These are phyloP conservation scores for Sylvilagus floridanus DNA, from an alignment of 2,797 vertebrate species.

Conservation along the genomic window DNA sequence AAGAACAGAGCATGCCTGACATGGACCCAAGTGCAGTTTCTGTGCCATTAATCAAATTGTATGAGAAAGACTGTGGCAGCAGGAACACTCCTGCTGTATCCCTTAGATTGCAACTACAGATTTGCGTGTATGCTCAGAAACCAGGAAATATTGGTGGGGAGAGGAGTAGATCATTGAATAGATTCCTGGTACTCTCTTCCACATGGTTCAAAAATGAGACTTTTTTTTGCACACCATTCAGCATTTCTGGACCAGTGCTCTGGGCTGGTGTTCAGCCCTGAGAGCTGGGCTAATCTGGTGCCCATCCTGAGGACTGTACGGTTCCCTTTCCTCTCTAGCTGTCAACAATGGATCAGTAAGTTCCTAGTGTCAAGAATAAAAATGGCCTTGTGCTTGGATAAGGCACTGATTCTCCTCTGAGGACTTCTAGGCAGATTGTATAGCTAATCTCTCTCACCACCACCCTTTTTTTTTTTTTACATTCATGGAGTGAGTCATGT, in stretches of 20 bases:
- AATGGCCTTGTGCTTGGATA: background rate
- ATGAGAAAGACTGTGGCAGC: background rate
- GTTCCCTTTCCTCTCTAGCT: background rate
- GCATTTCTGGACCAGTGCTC: background rate
- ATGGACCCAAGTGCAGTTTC: background rate
- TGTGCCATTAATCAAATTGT: background rate
- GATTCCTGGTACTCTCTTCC: background rate
- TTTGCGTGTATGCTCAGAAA: accelerated
- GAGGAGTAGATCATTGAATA: background rate
- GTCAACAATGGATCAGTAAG: background rate
- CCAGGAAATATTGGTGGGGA: background rate
- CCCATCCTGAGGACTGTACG: background rate
- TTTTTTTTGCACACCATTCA: background rate
- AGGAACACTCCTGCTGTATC: background rate
- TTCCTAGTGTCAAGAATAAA: background rate
- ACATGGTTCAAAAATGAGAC: background rate
- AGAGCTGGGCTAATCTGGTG: background rate
- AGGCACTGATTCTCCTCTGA: background rate
- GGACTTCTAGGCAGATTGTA: background rate
- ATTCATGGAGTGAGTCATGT: background rate
- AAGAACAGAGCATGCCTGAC: background rate
- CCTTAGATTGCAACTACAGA: background rate
- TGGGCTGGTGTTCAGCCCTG: background rate
- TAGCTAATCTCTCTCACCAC: background rate
- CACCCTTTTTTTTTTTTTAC: background rate